Conservation (phyloP, 2,797 vertebrate genomes). For the Epinephelus malabaricus region DNA sequence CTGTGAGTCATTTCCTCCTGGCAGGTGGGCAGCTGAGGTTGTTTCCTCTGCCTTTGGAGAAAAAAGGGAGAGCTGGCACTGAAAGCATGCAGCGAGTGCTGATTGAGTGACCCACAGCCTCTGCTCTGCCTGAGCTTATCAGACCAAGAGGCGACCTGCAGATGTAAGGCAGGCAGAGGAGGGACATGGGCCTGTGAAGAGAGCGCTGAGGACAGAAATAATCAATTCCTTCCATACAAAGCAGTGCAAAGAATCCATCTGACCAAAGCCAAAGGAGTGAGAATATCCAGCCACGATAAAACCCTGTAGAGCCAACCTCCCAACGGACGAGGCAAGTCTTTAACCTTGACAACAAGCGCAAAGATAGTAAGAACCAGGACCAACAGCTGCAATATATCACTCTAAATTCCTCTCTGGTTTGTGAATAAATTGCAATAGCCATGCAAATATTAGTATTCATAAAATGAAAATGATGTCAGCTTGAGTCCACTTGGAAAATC, state of each 20-base stretch:
- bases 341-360: constrained; percentile 56
- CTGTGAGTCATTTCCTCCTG: constrained; percentile 75
- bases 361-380: constrained; percentile 32
- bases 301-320: constrained; percentile 33
- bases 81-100: constrained; percentile 78
- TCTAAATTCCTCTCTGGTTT: not conserved
- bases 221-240: constrained; percentile 61
- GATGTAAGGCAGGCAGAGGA: constrained; percentile 63
- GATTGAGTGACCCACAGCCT: constrained; percentile 81
- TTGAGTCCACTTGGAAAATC: constrained; percentile 36
- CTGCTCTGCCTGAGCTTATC: constrained; percentile 73
- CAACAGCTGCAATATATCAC: constrained; percentile 14
- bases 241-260: constrained; percentile 53
- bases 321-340: constrained; percentile 32
- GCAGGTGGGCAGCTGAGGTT: constrained; percentile 68
- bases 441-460: constrained; percentile 47
- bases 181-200: constrained; percentile 59
- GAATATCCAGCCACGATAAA: constrained; percentile 49
- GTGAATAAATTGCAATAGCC: constrained; percentile 19
- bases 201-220: constrained; percentile 33
- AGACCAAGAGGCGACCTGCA: constrained; percentile 67
- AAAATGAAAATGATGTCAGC: constrained; percentile 28
- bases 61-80: constrained; percentile 60
- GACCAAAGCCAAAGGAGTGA: constrained; percentile 47
- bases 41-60: constrained; percentile 64